phyloP scores from a whole-genome alignment of 2,888 invertebrate species.

The Mongoloraphidia duomilia region DNA sequence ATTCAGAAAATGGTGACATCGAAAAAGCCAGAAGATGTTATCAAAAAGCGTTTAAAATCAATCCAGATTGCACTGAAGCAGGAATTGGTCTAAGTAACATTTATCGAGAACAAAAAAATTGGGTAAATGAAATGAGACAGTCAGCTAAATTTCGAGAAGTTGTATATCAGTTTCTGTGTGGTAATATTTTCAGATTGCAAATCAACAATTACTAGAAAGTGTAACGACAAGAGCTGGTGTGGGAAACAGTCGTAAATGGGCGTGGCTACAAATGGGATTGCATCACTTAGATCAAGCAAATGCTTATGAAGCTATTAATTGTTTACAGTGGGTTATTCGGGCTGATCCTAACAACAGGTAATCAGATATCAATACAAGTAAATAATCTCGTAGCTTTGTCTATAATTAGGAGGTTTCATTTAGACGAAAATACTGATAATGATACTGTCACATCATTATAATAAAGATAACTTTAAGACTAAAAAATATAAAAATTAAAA shows the following conservation, averaged over 20 bases:
- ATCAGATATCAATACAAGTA: slow-evolving; percentile 20
- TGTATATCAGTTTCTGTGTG: slow-evolving; percentile 7
- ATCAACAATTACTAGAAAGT: slow-evolving; percentile 44
- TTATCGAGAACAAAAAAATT: slow-evolving; percentile 52
- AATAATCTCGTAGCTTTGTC: no score
- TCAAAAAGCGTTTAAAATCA: slow-evolving; percentile 66
- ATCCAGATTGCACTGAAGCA: slow-evolving; percentile 48
- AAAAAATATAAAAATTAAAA: not conserved
- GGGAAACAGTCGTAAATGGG: slow-evolving; percentile 47
- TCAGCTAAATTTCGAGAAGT: not conserved
- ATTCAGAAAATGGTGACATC: slow-evolving; percentile 47
- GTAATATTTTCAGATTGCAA: slow-evolving; percentile 33
- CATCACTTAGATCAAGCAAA: slow-evolving; percentile 61
- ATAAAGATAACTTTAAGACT: not conserved
- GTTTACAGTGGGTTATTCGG: slow-evolving; percentile 59
- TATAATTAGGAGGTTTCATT: no score
- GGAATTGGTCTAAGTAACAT: slow-evolving; percentile 62
- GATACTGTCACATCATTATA: no score
- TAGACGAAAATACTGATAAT: no score
- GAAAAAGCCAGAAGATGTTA: slow-evolving; percentile 68
- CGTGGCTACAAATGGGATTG: slow-evolving; percentile 71
- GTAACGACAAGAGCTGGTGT: slow-evolving; percentile 23
- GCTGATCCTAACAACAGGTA: slow-evolving; percentile 52
- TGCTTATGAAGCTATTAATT: slow-evolving; percentile 57
- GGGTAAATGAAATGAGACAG: slow-evolving; percentile 27